Percentiles rank a stretch among this genome's conserved stretches.
Conservation (phyloP, 1,140 invertebrate species). For the Cardiocondyla obscurior region DNA sequence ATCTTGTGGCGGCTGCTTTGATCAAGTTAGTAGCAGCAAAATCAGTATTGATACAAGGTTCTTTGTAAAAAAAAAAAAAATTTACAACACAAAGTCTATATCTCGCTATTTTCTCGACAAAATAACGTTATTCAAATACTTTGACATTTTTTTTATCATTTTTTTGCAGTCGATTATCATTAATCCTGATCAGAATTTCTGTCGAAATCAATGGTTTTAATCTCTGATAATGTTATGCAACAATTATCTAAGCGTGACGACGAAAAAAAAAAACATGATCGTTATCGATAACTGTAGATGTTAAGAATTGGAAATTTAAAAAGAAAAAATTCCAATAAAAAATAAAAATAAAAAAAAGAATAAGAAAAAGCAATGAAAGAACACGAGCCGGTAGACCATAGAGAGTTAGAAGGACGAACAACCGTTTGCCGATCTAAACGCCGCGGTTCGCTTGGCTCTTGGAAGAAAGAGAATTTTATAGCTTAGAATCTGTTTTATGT, state of each 20-base stretch:
- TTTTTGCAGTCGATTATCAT: background rate
- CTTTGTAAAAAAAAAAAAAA: background rate
- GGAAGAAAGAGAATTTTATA: constrained; percentile 73
- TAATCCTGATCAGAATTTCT: background rate
- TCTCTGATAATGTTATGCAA: background rate
- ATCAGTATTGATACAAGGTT: background rate
- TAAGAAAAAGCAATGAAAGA: background rate
- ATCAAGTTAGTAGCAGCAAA: constrained; percentile 48
- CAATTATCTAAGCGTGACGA: background rate
- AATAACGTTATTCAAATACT: background rate
- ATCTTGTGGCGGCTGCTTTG: constrained; percentile 43
- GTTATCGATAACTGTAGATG: background rate
- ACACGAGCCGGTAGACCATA: background rate
- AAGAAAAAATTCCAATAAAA: background rate
- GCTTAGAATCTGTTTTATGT: constrained; percentile 77
- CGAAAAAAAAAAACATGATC: background rate
- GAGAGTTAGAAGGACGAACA: constrained; percentile 11
- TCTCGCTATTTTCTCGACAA: background rate
- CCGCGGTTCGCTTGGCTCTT: constrained; percentile 39
- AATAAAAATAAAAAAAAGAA: constrained; percentile 11
- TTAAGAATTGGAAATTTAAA: background rate
- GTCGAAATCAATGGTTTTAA: background rate
- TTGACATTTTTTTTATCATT: background rate
- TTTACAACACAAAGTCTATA: background rate
- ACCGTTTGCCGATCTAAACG: constrained; percentile 47